phyloP scores from a whole-genome alignment of 2,113 vertebrate genomes.

The Etheostoma cragini region DNA sequence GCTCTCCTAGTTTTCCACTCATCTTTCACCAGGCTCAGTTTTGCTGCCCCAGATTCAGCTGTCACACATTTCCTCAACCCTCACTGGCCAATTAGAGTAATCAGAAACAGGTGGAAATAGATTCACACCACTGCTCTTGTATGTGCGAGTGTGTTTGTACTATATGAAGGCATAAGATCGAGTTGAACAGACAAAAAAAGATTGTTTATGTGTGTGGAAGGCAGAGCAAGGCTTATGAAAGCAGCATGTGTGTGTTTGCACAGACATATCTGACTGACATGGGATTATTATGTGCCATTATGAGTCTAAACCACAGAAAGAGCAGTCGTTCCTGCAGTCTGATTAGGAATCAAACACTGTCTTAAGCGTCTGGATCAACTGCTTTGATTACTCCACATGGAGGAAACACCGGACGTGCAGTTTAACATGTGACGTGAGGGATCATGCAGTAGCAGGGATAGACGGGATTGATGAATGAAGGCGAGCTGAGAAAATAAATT shows the following conservation, averaged over 20 bases:
- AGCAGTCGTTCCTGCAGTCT: slow-evolving; percentile 56
- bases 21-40: slow-evolving; percentile 74
- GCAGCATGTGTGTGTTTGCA: slow-evolving; percentile 51
- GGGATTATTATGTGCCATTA: slow-evolving; percentile 70
- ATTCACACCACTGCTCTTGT: slow-evolving; percentile 45
- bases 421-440: slow-evolving; percentile 60
- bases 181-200: slow-evolving; percentile 31
- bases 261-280: slow-evolving; percentile 63
- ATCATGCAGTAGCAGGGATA: slow-evolving; percentile 68
- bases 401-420: slow-evolving; percentile 30
- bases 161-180: slow-evolving; percentile 23
- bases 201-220: slow-evolving; percentile 38
- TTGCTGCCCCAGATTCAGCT: slow-evolving; percentile 67
- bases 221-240: slow-evolving; percentile 19
- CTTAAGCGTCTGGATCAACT: slow-evolving; percentile 25
- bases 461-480: slow-evolving; percentile 63
- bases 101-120: slow-evolving; percentile 75
- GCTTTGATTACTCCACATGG: slow-evolving; percentile 44
- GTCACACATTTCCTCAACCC: slow-evolving; percentile 74
- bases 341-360: slow-evolving; percentile 62
- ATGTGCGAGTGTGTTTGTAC: slow-evolving; percentile 27
- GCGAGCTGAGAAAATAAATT: slow-evolving; percentile 75
- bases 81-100: slow-evolving; percentile 75
- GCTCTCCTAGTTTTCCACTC: slow-evolving; percentile 68
- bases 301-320: slow-evolving; percentile 60